Evolutionary conservation across 2,797 vertebrate genomes (phyloP), one percentile per base, ranked within the genome.

Genomic region (Sebastes nivosus): DNA sequence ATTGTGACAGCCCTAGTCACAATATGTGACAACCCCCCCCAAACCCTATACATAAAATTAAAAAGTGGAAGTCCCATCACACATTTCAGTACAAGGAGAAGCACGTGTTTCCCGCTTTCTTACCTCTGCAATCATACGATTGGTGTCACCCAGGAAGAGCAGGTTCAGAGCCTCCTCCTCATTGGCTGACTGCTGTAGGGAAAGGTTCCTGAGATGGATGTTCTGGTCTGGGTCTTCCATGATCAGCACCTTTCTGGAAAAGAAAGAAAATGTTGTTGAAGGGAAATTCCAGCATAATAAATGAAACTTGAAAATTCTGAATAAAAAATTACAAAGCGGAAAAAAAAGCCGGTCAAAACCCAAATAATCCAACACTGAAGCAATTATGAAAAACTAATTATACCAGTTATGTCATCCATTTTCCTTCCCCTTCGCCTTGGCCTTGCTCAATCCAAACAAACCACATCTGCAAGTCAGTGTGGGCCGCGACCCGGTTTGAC

Each of bases 71-170:
- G 9, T 59, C 8, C 54, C 9, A 55, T 52, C 18, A 54, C 12
- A 27, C 24, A 72, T 24, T 72, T 10, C n/a, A 46, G 46, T 52
- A 9, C 20, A 4, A 9, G 46, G 18, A 52, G 20, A 55, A 66
- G 18, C 24, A 5, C n/a, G 12, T 2, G 50, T 30, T 32, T 77
- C 18, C 25, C 8, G 22, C 42, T 67, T 71, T 81, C 92, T 96
- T 85, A 99, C 98, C 94, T 99, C 98, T 73, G 98, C 97, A 81
- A 99, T 98, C 96, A 99, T 98, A 54, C 99, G 97, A 91, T 99
- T 99, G 77, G 98, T 99, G 88, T 99, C 99, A 24, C 99, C 99
- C 46, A 99, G 89, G 88, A 99, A 99, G 12, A 99, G 97, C 11
- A 99, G 91, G 83, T 99, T 99, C 72, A 99, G 95, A 69, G 98